A percentile compares a stretch with the other conserved stretches of the same genome.
phyloP scores from a whole-genome alignment of 2,888 invertebrate species.

The Sinodicranocentrus sp. region DNA sequence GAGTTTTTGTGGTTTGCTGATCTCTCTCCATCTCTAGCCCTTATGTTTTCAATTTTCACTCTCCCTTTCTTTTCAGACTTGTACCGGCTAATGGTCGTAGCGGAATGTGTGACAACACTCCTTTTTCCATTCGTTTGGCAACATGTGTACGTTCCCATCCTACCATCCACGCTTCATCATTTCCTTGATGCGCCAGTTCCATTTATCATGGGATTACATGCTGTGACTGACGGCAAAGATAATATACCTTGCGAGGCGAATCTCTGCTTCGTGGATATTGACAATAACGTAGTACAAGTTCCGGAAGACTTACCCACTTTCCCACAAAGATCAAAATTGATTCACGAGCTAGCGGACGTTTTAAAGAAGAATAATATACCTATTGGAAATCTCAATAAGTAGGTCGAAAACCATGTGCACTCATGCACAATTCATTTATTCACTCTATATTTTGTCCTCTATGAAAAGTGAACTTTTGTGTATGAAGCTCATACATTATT shows the following conservation, averaged over 20 bases:
- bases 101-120: conserved; percentile 93
- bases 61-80: conserved; percentile 84
- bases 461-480: no score
- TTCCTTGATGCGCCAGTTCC: conserved; percentile 99
- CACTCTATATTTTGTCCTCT: no score
- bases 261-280: conserved; percentile 97
- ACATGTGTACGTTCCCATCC: conserved; percentile 98
- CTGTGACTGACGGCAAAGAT: conserved; percentile 72
- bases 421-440: no score
- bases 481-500: no score
- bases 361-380: conserved; percentile 83
- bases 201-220: conserved; percentile 95
- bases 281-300: conserved; percentile 93
- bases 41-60: not conserved
- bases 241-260: conserved; percentile 84
- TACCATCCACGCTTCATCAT: conserved; percentile 95
- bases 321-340: conserved; percentile 92
- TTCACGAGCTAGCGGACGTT: conserved; percentile 86
- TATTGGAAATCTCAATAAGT: conserved; percentile 73
- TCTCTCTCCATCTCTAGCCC: no score
- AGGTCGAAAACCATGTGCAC: no score
- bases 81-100: conserved; percentile 96
- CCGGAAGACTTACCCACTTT: conserved; percentile 89
- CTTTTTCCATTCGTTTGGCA: conserved; percentile 98
- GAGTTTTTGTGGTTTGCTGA: no score